Evolutionary conservation across 2,113 vertebrate species (phyloP).

Genomic region (Sciurus niger): DNA sequence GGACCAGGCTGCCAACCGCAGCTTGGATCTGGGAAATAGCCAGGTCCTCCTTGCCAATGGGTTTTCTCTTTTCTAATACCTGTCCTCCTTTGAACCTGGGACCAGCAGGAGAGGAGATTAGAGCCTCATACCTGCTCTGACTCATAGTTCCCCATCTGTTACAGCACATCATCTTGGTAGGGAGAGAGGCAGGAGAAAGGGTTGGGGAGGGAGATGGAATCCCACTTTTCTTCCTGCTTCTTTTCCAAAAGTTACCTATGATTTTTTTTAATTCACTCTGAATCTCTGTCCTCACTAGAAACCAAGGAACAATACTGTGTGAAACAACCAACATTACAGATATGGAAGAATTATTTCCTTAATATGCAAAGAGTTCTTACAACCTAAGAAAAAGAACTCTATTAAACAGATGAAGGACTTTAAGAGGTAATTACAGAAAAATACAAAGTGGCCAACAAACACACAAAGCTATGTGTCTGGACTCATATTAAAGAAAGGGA

Average conservation of each 20-base stretch:
- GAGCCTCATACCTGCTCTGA: conserved; percentile 62
- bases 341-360: not conserved
- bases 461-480: not conserved
- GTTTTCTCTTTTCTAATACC: not conserved
- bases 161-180: not conserved
- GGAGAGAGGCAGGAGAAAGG: not conserved
- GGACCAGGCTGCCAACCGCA: conserved; percentile 54
- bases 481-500: not conserved
- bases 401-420: not conserved
- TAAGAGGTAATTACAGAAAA: not conserved
- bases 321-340: not conserved
- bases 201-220: not conserved
- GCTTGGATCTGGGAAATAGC: conserved; percentile 57
- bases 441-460: not conserved
- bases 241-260: not conserved
- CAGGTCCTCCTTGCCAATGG: not conserved
- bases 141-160: conserved; percentile 65
- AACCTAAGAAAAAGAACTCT: not conserved
- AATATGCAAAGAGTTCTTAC: conserved; percentile 37
- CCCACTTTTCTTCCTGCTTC: not conserved
- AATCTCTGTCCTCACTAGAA: not conserved
- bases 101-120: conserved; percentile 13
- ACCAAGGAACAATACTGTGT: not conserved
- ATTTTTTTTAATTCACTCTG: not conserved
- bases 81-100: conserved; percentile 30